Evolutionary conservation across 1,140 invertebrate species (phyloP).

Genomic region (Lutraria rhynchaena): DNA sequence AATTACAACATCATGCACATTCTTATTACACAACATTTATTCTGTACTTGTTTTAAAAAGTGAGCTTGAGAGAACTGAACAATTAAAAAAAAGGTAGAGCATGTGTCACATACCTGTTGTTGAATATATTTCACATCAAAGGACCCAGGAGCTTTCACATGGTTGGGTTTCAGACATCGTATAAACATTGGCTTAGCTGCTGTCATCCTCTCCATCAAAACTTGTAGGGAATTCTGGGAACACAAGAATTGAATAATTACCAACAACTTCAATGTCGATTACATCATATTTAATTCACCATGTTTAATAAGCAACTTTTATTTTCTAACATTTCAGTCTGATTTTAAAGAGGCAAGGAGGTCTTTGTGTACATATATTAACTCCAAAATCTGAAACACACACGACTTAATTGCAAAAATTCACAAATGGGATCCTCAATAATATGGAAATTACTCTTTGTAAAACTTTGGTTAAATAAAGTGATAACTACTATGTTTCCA

Average conservation of each 20-base stretch:
- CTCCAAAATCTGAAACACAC: too few relatives aligned
- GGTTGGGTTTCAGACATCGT: constrained; percentile 91
- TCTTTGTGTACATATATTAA: not conserved
- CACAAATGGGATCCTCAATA: too few relatives aligned
- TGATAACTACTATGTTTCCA: too few relatives aligned
- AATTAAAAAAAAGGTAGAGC: too few relatives aligned
- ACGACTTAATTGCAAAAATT: too few relatives aligned
- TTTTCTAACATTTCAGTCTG: not conserved
- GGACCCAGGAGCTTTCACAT: constrained; percentile 86
- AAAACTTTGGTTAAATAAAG: too few relatives aligned
- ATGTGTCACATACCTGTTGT: constrained; percentile 88
- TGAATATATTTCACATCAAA: constrained; percentile 90
- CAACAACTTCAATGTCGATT: not conserved
- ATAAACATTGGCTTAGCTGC: constrained; percentile 91
- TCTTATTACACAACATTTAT: too few relatives aligned
- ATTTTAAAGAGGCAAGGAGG: not conserved
- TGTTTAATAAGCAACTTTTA: not conserved
- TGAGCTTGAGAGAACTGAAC: too few relatives aligned
- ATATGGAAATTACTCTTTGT: too few relatives aligned
- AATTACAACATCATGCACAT: too few relatives aligned
- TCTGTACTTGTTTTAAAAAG: too few relatives aligned
- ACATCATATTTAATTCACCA: not conserved
- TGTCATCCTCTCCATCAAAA: constrained; percentile 90
- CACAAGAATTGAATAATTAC: not conserved
- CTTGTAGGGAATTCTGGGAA: constrained; percentile 91